These are phyloP conservation scores for Noctua comes DNA, from an alignment of 2,888 invertebrate species.

Conservation along the genomic window DNA sequence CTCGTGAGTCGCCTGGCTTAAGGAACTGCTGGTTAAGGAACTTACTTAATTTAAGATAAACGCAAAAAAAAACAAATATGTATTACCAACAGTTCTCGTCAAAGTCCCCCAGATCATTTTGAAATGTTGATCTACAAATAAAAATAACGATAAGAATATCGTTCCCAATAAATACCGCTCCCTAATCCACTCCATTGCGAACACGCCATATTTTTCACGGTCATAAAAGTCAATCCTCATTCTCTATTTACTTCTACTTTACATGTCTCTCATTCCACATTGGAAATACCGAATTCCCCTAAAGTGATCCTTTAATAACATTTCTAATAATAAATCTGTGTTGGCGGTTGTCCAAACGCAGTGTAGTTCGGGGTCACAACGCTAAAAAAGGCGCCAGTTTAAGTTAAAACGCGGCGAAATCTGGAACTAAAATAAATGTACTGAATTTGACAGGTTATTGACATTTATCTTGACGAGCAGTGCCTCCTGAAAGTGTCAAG, in stretches of 20 bases:
- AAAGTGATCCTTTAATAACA: slow-evolving; percentile 63
- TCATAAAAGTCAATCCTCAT: slow-evolving; percentile 31
- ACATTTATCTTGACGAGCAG: background rate
- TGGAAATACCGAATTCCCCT: slow-evolving; percentile 55
- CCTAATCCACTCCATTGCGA: slow-evolving; percentile 22
- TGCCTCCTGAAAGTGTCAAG: slow-evolving; percentile 10
- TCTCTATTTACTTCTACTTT: slow-evolving; percentile 31
- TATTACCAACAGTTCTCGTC: background rate
- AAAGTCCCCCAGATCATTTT: background rate
- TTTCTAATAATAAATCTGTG: slow-evolving; percentile 58
- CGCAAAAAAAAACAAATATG: background rate
- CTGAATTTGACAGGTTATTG: slow-evolving; percentile 21
- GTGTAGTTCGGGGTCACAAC: slow-evolving; percentile 62
- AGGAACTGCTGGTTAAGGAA: no score
- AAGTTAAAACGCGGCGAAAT: slow-evolving; percentile 19
- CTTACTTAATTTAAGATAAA: background rate
- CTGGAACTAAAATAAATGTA: slow-evolving; percentile 20
- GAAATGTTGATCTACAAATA: background rate
- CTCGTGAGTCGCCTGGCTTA: background rate
- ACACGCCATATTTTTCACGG: slow-evolving; percentile 43
- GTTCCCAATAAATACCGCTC: background rate
- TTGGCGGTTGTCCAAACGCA: slow-evolving; percentile 59
- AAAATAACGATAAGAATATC: background rate
- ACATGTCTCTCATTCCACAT: slow-evolving; percentile 53
- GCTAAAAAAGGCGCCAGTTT: slow-evolving; percentile 27